A percentile compares a stretch with the other conserved stretches of the same genome.
Evolutionary conservation across 2,797 vertebrate species (phyloP).

Genomic region (Sebastes itinus): DNA sequence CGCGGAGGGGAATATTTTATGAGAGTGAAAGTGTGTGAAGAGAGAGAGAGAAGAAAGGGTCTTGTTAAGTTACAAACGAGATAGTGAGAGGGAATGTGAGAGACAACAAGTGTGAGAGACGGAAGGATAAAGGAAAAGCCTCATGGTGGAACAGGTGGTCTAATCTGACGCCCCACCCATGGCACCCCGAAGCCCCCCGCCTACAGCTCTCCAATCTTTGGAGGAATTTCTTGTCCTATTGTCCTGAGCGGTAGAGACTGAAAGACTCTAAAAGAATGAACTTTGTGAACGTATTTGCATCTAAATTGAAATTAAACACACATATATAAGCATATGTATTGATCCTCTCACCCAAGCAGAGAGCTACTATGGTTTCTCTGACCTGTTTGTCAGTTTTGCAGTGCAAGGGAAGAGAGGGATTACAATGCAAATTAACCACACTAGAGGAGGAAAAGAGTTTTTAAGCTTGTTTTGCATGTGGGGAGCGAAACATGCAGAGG

Average conservation of each 20-base stretch:
- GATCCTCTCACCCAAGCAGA: conserved; percentile 6
- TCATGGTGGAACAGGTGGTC: conserved; percentile 79
- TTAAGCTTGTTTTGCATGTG: not conserved
- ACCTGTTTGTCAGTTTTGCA: conserved; percentile 13
- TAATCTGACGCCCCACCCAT: conserved; percentile 69
- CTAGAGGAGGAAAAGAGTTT: not conserved
- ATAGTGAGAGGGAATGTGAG: conserved; percentile 60
- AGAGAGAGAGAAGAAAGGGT: conserved; percentile 22
- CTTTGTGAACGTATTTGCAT: conserved; percentile 24
- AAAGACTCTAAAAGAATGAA: conserved; percentile 17
- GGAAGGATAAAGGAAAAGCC: conserved; percentile 56
- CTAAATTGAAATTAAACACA: conserved; percentile 44
- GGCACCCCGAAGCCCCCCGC: conserved; percentile 30
- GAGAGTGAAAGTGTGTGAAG: conserved; percentile 46
- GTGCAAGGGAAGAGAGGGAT: too few relatives aligned
- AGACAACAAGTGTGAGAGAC: conserved; percentile 52
- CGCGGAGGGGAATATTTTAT: conserved; percentile 47
- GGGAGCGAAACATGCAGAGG: conserved; percentile 3
- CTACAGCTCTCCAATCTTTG: conserved; percentile 42
- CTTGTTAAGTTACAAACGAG: conserved; percentile 59
- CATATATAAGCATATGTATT: not conserved
- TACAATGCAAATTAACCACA: conserved; percentile 20
- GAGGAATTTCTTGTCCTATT: conserved; percentile 67
- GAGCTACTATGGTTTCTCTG: conserved; percentile 7
- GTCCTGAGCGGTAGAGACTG: conserved; percentile 12